Percentiles rank a stretch among this genome's conserved stretches.
phyloP scores from a whole-genome alignment of 1,140 invertebrate species.

The Ceratoteleas bidentatus region DNA sequence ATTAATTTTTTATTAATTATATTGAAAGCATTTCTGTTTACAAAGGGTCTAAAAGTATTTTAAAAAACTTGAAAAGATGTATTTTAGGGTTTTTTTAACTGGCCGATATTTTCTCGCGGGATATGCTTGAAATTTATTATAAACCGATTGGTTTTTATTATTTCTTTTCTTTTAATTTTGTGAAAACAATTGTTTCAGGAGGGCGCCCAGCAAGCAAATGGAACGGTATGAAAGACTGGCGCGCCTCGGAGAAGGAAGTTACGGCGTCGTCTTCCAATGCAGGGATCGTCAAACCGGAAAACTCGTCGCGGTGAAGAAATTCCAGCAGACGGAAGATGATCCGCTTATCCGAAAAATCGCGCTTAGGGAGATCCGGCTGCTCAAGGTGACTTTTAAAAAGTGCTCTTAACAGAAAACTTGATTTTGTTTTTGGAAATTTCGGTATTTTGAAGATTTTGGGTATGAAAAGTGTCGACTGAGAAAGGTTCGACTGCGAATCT shows the following conservation, averaged over 20 bases:
- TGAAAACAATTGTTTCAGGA: conserved; percentile 81
- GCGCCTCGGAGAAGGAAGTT: conserved; percentile 98
- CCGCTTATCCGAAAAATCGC: conserved; percentile 99
- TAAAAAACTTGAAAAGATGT: no score
- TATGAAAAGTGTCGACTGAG: no score
- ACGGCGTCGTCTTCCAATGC: conserved; percentile 99
- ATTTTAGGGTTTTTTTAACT: no score
- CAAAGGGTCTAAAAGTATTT: no score
- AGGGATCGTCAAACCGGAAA: conserved; percentile 97
- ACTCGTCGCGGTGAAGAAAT: conserved; percentile 99
- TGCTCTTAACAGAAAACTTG: not conserved
- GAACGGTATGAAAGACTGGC: conserved; percentile 98
- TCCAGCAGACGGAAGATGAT: conserved; percentile 99
- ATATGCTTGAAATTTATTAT: no score
- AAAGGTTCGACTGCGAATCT: not conserved
- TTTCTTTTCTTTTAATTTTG: not conserved
- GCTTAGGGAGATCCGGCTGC: conserved; percentile 96
- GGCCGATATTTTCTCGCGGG: no score
- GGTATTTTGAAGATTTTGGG: not conserved
- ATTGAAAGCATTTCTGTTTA: no score
- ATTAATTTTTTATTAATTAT: no score
- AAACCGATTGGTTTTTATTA: not conserved
- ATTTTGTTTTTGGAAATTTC: not conserved
- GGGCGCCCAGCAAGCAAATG: conserved; percentile 94
- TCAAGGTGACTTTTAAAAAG: conserved; percentile 84